Evolutionary conservation across 2,797 vertebrate genomes (phyloP).

Genomic region (Enteromius unitaeniatus): DNA sequence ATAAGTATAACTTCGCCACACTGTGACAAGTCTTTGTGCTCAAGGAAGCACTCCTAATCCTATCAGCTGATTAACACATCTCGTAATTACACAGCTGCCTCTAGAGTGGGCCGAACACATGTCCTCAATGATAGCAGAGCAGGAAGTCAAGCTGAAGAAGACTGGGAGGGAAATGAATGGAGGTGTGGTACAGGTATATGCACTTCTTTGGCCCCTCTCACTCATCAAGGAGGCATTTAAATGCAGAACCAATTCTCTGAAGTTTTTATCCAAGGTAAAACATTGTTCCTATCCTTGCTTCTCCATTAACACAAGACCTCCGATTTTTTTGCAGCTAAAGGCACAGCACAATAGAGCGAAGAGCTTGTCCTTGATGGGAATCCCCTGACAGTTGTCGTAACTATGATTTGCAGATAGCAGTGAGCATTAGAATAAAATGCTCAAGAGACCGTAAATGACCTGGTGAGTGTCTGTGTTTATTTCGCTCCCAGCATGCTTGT

Average conservation of each 20-base stretch:
- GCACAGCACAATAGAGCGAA: not conserved
- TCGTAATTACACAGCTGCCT: slow-evolving; percentile 58
- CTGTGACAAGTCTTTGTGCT: slow-evolving; percentile 27
- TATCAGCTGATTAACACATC: slow-evolving; percentile 56
- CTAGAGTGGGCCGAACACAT: slow-evolving; percentile 32
- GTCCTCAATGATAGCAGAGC: slow-evolving; percentile 37
- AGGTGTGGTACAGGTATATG: slow-evolving; percentile 9
- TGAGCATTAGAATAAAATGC: slow-evolving; percentile 35
- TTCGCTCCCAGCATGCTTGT: slow-evolving; percentile 19
- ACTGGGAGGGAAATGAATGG: not conserved
- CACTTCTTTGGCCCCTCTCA: not conserved
- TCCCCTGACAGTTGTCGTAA: slow-evolving; percentile 23
- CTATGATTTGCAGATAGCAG: slow-evolving; percentile 14
- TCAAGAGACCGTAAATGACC: slow-evolving; percentile 41
- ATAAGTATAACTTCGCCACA: slow-evolving; percentile 6
- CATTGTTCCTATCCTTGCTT: slow-evolving; percentile 24
- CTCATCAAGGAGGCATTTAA: slow-evolving; percentile 10
- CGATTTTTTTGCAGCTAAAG: not conserved
- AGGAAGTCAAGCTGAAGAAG: slow-evolving; percentile 26
- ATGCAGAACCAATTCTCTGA: slow-evolving; percentile 4
- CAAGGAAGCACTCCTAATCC: slow-evolving; percentile 36
- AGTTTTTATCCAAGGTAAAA: not conserved
- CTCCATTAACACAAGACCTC: not conserved
- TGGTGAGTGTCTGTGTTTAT: slow-evolving; percentile 44
- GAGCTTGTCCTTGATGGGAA: slow-evolving; percentile 48